Percentiles rank a stretch among this genome's conserved stretches.
phyloP scores from a whole-genome alignment of 2,888 invertebrate genomes.

The Ochropacha duplaris region DNA sequence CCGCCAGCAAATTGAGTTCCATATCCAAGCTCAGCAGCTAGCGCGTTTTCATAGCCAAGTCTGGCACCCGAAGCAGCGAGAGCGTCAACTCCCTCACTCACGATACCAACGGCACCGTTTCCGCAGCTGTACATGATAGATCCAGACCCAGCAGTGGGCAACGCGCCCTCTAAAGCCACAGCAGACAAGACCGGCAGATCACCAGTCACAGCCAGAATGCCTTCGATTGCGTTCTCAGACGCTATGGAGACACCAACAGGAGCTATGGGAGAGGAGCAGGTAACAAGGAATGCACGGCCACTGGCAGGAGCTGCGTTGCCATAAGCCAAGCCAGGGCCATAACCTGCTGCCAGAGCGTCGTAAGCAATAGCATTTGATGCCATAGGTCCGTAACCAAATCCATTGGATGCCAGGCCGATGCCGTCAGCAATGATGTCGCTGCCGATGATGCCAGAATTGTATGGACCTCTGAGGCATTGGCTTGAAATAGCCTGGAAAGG shows the following conservation, averaged over 20 bases:
- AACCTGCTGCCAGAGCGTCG: slow-evolving; percentile 5
- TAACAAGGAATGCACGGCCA: slow-evolving; percentile 31
- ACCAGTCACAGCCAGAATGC: slow-evolving; percentile 36
- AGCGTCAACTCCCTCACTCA: slow-evolving; percentile 3
- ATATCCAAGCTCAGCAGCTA: slow-evolving; percentile 8
- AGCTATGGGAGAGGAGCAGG: slow-evolving; percentile 33
- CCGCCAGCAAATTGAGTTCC: slow-evolving; percentile 4
- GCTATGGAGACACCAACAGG: slow-evolving; percentile 44
- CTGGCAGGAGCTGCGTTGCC: slow-evolving; percentile 22
- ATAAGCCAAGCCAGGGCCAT: slow-evolving; percentile 4
- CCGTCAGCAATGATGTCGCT: slow-evolving; percentile 12
- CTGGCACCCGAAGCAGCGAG: not conserved
- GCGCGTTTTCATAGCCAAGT: not conserved
- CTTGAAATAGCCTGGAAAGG: slow-evolving; percentile 4
- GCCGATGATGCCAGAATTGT: not conserved
- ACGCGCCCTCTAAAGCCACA: slow-evolving; percentile 39
- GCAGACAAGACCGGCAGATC: slow-evolving; percentile 46
- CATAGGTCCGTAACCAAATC: not conserved
- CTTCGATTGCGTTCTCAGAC: slow-evolving; percentile 51
- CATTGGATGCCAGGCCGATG: not conserved
- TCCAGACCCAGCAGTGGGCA: slow-evolving; percentile 38
- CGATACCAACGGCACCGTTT: slow-evolving; percentile 24
- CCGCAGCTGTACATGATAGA: slow-evolving; percentile 38
- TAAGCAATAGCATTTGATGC: not conserved
- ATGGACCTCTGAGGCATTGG: slow-evolving; percentile 32